Evolutionary conservation across 2,888 invertebrate genomes (phyloP).

Genomic region (Erynnis tages): DNA sequence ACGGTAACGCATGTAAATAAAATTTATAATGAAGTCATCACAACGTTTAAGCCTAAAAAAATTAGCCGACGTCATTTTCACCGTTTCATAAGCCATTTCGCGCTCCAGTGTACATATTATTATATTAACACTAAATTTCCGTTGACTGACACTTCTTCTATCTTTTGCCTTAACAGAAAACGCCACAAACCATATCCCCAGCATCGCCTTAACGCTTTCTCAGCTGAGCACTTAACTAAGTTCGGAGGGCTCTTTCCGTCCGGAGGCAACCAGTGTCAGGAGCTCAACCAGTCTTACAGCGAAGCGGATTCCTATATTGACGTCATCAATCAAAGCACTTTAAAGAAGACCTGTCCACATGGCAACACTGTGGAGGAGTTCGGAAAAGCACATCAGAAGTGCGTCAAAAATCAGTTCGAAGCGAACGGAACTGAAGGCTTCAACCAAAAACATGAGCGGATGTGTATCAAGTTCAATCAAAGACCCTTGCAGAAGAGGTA

Average conservation of each 20-base stretch:
- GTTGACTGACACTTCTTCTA: slow-evolving; percentile 54
- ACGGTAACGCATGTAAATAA: too few relatives aligned
- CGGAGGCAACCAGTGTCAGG: slow-evolving; percentile 73
- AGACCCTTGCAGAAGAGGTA: slow-evolving; percentile 73
- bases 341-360: slow-evolving; percentile 70
- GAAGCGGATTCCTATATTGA: slow-evolving; percentile 76
- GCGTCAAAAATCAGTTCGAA: slow-evolving; percentile 67
- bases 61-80: too few relatives aligned
- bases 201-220: slow-evolving; percentile 78
- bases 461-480: slow-evolving; percentile 78
- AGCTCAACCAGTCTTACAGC: slow-evolving; percentile 73
- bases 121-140: slow-evolving; percentile 27
- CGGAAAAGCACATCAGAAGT: slow-evolving; percentile 77
- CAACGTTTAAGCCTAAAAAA: too few relatives aligned
- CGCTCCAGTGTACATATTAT: too few relatives aligned
- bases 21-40: too few relatives aligned
- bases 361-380: slow-evolving; percentile 75
- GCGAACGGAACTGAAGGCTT: slow-evolving; percentile 47
- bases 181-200: slow-evolving; percentile 79
- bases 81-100: not conserved
- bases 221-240: slow-evolving; percentile 76
- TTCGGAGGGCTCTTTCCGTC: slow-evolving; percentile 76
- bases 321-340: slow-evolving; percentile 61
- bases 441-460: slow-evolving; percentile 72
- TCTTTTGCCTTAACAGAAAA: slow-evolving; percentile 75